phyloP scores from a whole-genome alignment of 2,888 invertebrate species.

The Leucoptera coffeella region DNA sequence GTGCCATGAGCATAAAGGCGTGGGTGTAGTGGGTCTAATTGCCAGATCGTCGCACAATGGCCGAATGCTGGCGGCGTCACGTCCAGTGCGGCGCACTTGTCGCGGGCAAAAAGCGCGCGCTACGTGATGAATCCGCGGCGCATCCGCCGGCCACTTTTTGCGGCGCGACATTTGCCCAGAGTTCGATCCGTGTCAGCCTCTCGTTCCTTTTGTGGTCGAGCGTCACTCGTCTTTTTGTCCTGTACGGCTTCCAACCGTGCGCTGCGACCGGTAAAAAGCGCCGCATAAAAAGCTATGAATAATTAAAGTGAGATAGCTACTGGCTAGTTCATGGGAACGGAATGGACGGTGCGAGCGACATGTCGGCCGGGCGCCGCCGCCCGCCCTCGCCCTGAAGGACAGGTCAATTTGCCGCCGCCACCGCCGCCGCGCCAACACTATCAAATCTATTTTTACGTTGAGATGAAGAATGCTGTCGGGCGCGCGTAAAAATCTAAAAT shows the following conservation, averaged over 20 bases:
- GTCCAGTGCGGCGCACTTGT: too few species aligned
- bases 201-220: slow-evolving; percentile 52
- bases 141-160: slow-evolving; percentile 47
- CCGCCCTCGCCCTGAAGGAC: slow-evolving; percentile 23
- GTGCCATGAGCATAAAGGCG: too few species aligned
- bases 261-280: slow-evolving; percentile 44
- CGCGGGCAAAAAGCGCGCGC: too few species aligned
- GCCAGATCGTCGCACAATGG: too few species aligned
- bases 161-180: slow-evolving; percentile 53
- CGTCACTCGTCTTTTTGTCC: slow-evolving; percentile 34
- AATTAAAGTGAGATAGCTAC: slow-evolving; percentile 51
- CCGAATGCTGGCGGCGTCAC: too few species aligned
- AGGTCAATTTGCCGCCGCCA: slow-evolving; percentile 51
- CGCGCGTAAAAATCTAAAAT: too few species aligned
- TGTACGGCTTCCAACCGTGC: slow-evolving; percentile 29
- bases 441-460: too few species aligned
- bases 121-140: slow-evolving; percentile 33
- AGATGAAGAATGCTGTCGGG: too few species aligned
- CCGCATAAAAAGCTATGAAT: slow-evolving; percentile 50
- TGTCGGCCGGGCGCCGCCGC: too few species aligned
- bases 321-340: slow-evolving; percentile 51
- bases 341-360: slow-evolving; percentile 41
- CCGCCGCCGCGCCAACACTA: too few species aligned
- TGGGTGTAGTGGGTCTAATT: too few species aligned
- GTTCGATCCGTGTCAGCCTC: slow-evolving; percentile 54